phyloP scores from a whole-genome alignment of 2,797 vertebrate species.

The Pelobates cultripes region DNA sequence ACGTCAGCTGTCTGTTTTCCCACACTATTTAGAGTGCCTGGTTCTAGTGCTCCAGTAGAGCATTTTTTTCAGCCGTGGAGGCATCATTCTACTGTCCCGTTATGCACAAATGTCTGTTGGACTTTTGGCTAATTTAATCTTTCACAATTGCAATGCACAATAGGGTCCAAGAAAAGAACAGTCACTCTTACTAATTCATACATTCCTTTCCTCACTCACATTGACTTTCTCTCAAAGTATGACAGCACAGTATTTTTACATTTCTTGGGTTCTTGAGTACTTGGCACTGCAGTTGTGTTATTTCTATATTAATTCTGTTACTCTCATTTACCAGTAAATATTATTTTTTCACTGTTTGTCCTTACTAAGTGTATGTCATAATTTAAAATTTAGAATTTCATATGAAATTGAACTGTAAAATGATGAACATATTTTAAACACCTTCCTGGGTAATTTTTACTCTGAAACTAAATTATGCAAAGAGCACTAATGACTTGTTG shows the following conservation, averaged over 20 bases:
- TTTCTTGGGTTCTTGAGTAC: background rate
- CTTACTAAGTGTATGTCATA: background rate
- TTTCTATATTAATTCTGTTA: background rate
- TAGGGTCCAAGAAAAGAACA: constrained; percentile 4
- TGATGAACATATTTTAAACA: background rate
- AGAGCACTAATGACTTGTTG: background rate
- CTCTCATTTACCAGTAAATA: background rate
- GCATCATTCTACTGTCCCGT: constrained; percentile 54
- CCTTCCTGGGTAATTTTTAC: background rate
- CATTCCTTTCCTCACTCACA: background rate
- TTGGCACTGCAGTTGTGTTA: constrained; percentile 2
- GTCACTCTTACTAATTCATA: background rate
- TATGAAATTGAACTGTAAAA: background rate
- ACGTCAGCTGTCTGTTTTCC: background rate
- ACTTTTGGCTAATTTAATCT: constrained; percentile 55
- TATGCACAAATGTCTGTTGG: constrained; percentile 55
- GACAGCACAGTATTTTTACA: background rate
- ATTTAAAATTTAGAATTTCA: background rate
- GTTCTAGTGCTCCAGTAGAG: constrained; percentile 57
- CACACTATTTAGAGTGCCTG: constrained; percentile 38
- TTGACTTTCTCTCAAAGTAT: background rate
- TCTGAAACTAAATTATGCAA: background rate
- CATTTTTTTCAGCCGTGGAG: constrained; percentile 58
- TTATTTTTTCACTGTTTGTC: background rate
- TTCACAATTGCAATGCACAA: constrained; percentile 38